Percentiles rank a stretch among this genome's conserved stretches.
phyloP scores from a whole-genome alignment of 2,797 vertebrate species.

The Iguana delicatissima region DNA sequence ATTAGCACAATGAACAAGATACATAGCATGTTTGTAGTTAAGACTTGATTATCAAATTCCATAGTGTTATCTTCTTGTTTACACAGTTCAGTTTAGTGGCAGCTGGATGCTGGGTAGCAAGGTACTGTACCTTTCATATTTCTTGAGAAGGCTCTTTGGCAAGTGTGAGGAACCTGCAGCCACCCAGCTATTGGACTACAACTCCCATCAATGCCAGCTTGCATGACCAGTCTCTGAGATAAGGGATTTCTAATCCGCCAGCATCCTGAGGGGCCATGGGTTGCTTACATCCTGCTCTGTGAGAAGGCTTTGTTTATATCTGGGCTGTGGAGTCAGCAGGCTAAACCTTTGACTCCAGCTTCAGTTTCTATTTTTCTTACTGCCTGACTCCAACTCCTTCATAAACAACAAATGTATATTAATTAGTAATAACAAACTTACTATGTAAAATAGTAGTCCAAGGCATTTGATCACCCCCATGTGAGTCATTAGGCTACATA shows the following conservation, averaged over 20 bases:
- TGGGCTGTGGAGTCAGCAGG: too few relatives aligned
- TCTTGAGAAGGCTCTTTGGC: background rate
- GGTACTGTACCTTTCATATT: background rate
- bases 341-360: too few relatives aligned
- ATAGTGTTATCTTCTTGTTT: background rate
- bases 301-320: background rate
- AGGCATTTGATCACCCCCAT: too few relatives aligned
- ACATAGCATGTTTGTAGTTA: background rate
- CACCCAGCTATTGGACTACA: background rate
- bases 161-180: background rate
- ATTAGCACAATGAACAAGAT: background rate
- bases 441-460: too few relatives aligned
- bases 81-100: background rate
- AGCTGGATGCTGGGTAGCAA: background rate
- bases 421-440: too few relatives aligned
- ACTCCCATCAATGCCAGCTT: background rate
- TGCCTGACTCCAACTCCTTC: too few relatives aligned
- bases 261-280: background rate
- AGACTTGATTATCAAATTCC: background rate
- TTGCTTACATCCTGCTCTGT: background rate
- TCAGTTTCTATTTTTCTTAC: too few relatives aligned
- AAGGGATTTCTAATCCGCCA: background rate
- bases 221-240: background rate
- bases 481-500: too few relatives aligned
- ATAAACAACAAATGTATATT: too few relatives aligned